These are phyloP conservation scores for Ceratitis capitata DNA, from an alignment of 1,140 invertebrate species.

Conservation along the genomic window DNA sequence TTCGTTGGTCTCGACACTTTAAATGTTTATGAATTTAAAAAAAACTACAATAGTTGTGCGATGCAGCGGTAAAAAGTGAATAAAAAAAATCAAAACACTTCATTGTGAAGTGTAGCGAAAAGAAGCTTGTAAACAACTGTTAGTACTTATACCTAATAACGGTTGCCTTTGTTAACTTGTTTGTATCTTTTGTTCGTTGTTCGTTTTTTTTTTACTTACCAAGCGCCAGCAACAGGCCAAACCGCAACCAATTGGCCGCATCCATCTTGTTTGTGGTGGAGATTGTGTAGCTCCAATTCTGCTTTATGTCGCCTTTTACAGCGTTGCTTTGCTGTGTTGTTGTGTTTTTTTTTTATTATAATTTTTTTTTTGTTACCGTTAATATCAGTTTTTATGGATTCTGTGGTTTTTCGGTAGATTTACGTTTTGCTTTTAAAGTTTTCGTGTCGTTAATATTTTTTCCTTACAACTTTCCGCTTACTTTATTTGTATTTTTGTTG, in stretches of 20 bases:
- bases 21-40: not conserved
- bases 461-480: not conserved
- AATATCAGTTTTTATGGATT: slow-evolving; percentile 34
- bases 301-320: not conserved
- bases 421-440: not conserved
- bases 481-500: not conserved
- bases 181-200: not conserved
- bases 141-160: not conserved
- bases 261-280: not conserved
- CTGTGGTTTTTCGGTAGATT: not conserved
- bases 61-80: too few relatives aligned
- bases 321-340: not conserved
- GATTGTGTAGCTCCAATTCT: not conserved
- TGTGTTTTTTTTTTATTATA: not conserved
- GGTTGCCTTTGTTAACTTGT: too few relatives aligned
- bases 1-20: not conserved
- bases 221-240: slow-evolving; percentile 38
- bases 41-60: not conserved
- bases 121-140: slow-evolving; percentile 3
- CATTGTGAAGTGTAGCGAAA: not conserved
- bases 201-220: slow-evolving; percentile 36
- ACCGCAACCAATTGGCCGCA: slow-evolving; percentile 41
- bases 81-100: not conserved
- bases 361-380: not conserved
- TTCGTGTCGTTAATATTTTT: not conserved